Evolutionary conservation across 1,140 invertebrate genomes (phyloP).

Genomic region (Temnothorax longispinosus): DNA sequence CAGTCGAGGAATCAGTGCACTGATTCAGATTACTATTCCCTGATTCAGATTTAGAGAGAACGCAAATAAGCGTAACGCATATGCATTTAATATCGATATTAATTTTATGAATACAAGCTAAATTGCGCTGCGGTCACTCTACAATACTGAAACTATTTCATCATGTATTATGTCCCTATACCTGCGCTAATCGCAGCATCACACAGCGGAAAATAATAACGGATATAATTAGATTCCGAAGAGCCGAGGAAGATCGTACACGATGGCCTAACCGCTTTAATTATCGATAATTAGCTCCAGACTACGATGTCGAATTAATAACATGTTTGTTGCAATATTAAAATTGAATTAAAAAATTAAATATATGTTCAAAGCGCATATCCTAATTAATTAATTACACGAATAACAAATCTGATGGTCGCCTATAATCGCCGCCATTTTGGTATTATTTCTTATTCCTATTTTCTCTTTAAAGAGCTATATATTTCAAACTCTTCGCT

Average conservation of each 20-base stretch:
- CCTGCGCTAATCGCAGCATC: neutral
- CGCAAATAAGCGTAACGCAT: neutral
- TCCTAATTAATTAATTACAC: neutral
- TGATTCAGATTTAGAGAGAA: neutral
- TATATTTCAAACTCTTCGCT: conserved; percentile 1
- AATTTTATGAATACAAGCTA: neutral
- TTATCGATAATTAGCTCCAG: neutral
- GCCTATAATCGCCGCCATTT: too few relatives aligned
- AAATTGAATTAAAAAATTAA: neutral
- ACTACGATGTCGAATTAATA: conserved; percentile 1
- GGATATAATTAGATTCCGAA: conserved; percentile 24
- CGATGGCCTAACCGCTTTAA: conserved; percentile 9
- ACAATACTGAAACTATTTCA: neutral
- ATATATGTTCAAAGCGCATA: neutral
- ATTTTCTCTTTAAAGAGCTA: neutral
- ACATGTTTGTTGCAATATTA: neutral
- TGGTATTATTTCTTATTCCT: neutral
- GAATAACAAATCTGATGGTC: neutral
- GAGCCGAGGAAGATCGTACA: conserved; percentile 1
- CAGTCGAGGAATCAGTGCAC: too few relatives aligned
- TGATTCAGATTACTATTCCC: too few relatives aligned
- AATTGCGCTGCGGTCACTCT: conserved; percentile 1
- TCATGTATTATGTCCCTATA: conserved; percentile 4
- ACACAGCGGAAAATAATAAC: conserved; percentile 32
- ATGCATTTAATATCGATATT: neutral